phyloP scores from a whole-genome alignment of 2,888 invertebrate genomes.

The Drosophila algonquin region DNA sequence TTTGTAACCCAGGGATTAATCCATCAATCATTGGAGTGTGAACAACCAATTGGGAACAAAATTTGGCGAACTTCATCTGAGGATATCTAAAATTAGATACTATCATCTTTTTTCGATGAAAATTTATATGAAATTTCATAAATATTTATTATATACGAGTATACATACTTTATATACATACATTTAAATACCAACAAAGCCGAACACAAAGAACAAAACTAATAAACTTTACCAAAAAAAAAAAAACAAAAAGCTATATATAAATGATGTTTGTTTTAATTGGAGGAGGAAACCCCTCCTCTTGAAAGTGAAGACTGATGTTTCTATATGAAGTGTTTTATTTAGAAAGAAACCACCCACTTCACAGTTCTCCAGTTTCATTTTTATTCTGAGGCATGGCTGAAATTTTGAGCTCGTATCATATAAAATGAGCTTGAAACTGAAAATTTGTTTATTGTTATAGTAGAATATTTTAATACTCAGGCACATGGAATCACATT shows the following conservation, averaged over 20 bases:
- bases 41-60: constrained; percentile 23
- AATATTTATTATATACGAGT: constrained; percentile 38
- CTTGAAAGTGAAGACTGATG: background rate
- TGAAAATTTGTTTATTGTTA: too few relatives aligned
- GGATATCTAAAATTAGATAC: constrained; percentile 18
- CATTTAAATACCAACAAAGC: constrained; percentile 33
- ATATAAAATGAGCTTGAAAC: too few relatives aligned
- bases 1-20: background rate
- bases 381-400: too few relatives aligned
- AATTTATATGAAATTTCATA: constrained; percentile 32
- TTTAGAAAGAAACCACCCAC: background rate
- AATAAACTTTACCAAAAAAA: constrained; percentile 38
- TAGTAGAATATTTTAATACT: too few relatives aligned
- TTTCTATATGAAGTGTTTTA: background rate
- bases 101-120: constrained; percentile 27
- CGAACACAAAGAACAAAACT: constrained; percentile 31
- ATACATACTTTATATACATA: constrained; percentile 41
- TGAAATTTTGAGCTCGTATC: too few relatives aligned
- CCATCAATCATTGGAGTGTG: constrained; percentile 12
- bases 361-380: too few relatives aligned
- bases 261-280: background rate
- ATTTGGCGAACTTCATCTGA: constrained; percentile 19
- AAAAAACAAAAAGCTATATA: background rate
- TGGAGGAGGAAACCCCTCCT: background rate
- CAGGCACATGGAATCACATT: background rate